Conservation (phyloP, 1,140 invertebrate genomes). For the Sycophaga agraensis region DNA sequence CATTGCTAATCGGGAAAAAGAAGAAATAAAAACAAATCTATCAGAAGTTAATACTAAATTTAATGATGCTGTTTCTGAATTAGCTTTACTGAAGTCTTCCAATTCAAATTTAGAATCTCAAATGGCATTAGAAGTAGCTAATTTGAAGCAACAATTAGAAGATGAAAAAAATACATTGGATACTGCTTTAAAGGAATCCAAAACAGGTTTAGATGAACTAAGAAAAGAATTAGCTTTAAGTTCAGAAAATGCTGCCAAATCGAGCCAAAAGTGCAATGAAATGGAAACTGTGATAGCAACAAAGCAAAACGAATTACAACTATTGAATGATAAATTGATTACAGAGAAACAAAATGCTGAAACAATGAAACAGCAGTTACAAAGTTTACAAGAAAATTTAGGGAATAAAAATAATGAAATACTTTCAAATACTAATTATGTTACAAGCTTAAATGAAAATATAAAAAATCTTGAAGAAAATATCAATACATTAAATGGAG, state of each 20-base stretch:
- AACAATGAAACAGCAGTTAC: conserved; percentile 18
- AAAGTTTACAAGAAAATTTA: conserved; percentile 36
- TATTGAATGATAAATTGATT: conserved; percentile 24
- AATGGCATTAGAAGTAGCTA: conserved; percentile 26
- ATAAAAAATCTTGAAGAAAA: conserved; percentile 33
- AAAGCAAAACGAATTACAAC: conserved; percentile 24
- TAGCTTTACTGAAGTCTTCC: conserved; percentile 28
- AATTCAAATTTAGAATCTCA: conserved; percentile 26
- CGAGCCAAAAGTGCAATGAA: conserved; percentile 31
- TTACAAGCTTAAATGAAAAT: conserved; percentile 37
- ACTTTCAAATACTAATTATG: conserved; percentile 31
- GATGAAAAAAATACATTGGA: conserved; percentile 31
- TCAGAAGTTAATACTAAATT: conserved; percentile 49
- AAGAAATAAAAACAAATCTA: conserved; percentile 39
- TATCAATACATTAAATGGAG: conserved; percentile 23
- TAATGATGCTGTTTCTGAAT: conserved; percentile 42
- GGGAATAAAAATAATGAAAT: conserved; percentile 34
- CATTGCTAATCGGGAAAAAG: conserved; percentile 42
- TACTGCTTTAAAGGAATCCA: conserved; percentile 32
- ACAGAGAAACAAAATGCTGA: conserved; percentile 29
- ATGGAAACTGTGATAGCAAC: conserved; percentile 3
- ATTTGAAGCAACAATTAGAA: conserved; percentile 28
- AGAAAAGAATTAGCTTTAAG: conserved; percentile 32
- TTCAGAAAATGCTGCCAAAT: conserved; percentile 19
- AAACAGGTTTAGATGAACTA: conserved; percentile 35